Evolutionary conservation across 1,140 invertebrate species (phyloP), one percentile per base, ranked within the genome.

Genomic region (Magallana gigas): DNA sequence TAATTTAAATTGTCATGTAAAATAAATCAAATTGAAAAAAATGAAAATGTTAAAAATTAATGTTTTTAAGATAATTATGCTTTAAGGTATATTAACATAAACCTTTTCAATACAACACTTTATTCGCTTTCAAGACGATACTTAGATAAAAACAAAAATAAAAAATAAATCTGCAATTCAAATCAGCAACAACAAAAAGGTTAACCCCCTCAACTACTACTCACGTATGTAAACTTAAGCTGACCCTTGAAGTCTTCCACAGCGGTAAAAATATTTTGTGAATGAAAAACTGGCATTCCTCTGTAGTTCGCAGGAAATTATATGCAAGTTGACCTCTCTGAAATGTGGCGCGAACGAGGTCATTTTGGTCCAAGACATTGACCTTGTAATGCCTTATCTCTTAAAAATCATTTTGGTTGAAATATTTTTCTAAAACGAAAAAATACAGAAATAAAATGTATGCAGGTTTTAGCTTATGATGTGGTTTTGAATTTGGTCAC

Each of bases 191-290:
- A 18, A 8, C 60, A n/a, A 29, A 12, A 36, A 76, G 68, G 68
- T 76, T 18, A 76, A 76, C 68, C 36, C 36, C 68, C 18, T 76
- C 8, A n/a, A 0, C n/a, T 62, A 62, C 14, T 7, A 48, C 60
- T 6, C 60, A 62, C 68, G 18, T 29, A 8, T 36, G 68, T 76
- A 76, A 76, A 76, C 68, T 76, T 23, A 36, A 29, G 29, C 18
- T 76, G 68, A 76, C 68, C 68, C 68, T 76, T 36, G 68, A 76
- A 29, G 36, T 12, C 23, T 76, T 76, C 68, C 36, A 76, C 68
- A 76, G 68, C 18, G 68, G 23, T 76, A 76, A 29, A 76, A 76
- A 76, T 76, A 76, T 76, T 76, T 76, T 76, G 68, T 76, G 68
- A 76, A 76, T 76, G 68, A 76, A 76, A 76, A 76, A 29, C 68